phyloP scores from a whole-genome alignment of 2,113 vertebrate genomes.

The Bostrychus sinensis region DNA sequence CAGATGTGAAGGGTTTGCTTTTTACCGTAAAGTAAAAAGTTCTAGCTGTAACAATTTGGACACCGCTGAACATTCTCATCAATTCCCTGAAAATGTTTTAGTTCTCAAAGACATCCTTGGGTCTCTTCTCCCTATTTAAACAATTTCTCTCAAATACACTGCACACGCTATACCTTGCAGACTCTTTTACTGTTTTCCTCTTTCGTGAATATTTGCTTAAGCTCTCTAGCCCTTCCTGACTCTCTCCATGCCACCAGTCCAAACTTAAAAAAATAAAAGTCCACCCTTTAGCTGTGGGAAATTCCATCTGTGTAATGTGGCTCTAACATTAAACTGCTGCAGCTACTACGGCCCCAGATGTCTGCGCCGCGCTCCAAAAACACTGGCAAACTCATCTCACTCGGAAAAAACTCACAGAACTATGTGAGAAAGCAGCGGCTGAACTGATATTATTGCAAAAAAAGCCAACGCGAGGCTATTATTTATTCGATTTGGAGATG shows the following conservation, averaged over 20 bases:
- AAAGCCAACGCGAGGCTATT: not conserved
- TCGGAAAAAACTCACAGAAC: constrained; percentile 10
- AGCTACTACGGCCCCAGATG: constrained; percentile 58
- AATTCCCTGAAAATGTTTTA: too few species aligned
- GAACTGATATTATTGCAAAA: not conserved
- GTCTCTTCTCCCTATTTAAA: too few species aligned
- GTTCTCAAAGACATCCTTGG: too few species aligned
- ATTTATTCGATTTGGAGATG: constrained; percentile 5
- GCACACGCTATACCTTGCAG: too few species aligned
- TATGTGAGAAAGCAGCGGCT: not conserved
- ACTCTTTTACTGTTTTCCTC: not conserved
- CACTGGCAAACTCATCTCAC: constrained; percentile 50
- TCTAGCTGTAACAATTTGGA: too few species aligned
- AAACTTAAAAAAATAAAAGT: constrained; percentile 14
- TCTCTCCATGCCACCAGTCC: not conserved
- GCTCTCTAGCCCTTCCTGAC: not conserved
- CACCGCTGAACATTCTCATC: too few species aligned
- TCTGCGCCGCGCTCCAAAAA: constrained; percentile 42
- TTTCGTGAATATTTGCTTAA: not conserved
- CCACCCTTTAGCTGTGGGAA: constrained; percentile 41
- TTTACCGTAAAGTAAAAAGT: too few species aligned
- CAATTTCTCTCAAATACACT: too few species aligned
- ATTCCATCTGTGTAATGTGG: constrained; percentile 49
- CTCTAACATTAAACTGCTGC: constrained; percentile 45
- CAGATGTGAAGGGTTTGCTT: too few species aligned